phyloP scores from a whole-genome alignment of 30 jellyfish, hydroid and myxozoan genomes.

The Cassiopea xamachana region DNA sequence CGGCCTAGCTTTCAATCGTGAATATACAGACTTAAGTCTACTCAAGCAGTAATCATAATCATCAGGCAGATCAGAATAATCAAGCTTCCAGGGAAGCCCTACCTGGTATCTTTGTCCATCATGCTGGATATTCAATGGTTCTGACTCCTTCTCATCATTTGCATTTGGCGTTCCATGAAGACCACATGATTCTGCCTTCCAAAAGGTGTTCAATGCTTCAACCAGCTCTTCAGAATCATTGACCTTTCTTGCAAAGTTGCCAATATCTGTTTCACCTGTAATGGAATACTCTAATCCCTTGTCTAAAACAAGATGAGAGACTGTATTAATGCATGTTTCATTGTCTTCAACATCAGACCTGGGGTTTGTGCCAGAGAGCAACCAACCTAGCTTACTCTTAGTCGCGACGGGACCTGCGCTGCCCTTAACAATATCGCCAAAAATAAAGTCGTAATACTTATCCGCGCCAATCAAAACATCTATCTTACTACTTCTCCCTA shows the following conservation, averaged over 20 bases:
- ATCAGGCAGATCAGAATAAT: conserved; percentile 4
- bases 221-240: too few relatives aligned
- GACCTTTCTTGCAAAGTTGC: too few relatives aligned
- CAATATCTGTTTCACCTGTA: too few relatives aligned
- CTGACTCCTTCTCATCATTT: not conserved
- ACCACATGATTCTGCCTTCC: too few relatives aligned
- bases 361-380: conserved; percentile 23
- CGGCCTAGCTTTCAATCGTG: conserved; percentile 12
- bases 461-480: conserved; percentile 45
- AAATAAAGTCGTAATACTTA: conserved; percentile 44
- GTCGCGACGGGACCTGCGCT: conserved; percentile 63
- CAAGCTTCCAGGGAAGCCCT: conserved; percentile 52
- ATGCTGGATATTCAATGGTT: not conserved
- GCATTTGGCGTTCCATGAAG: too few relatives aligned
- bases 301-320: conserved; percentile 6
- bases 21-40: not conserved
- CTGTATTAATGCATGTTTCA: too few relatives aligned
- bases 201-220: too few relatives aligned
- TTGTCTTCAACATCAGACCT: not conserved
- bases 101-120: conserved; percentile 10
- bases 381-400: conserved; percentile 63
- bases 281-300: too few relatives aligned
- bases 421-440: conserved; percentile 56
- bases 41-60: conserved; percentile 2
- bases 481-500: not conserved